Evolutionary conservation across 2,797 vertebrate genomes (phyloP), one percentile per base, ranked within the genome.

Genomic region (Knipowitschia caucasica): DNA sequence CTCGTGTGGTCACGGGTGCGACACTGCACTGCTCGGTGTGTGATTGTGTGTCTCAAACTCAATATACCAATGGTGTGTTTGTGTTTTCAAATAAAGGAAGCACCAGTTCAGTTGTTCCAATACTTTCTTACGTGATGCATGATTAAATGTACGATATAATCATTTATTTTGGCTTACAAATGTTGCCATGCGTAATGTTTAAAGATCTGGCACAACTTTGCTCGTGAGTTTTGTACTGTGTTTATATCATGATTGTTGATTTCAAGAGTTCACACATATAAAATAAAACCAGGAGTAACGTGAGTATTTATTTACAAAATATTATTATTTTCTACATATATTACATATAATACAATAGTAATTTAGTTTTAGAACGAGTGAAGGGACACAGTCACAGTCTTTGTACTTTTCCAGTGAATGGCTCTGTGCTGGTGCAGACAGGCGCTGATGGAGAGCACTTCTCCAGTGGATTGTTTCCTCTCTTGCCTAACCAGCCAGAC

Each of bases 271-370:
- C 5, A 21, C 11, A 3, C 12, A 6, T 43, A 5, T 24, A n/a
- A n/a, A 2, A 1, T 23, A 43, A 25, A 24, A 24, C 33, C 9
- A 31, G 10, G n/a, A 53, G 38, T 1, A 12, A 44, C 47, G 43
- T 14, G 45, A 68, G 40, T 45, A 44, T 90, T 89, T 89, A 90
- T 89, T 88, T 86, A 88, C 83, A 89, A 78, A 85, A 81, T 83
- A 68, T 65, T 49, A 36, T 66, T n/a, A n/a, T n/a, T n/a, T 78
- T 89, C 67, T 85, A 89, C 88, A 90, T 90, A 90, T 87, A 86
- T 86, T 90, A 92, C 86, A 91, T 89, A 89, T 85, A 56, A 83
- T 89, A 91, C 87, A 90, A 75, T 56, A 73, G 71, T 75, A 73
- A 49, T 69, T 80, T 64, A 63, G 46, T 31, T 26, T 43, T 26